Evolutionary conservation across 1,140 invertebrate genomes (phyloP).

Genomic region (Andrena cerasifolii): DNA sequence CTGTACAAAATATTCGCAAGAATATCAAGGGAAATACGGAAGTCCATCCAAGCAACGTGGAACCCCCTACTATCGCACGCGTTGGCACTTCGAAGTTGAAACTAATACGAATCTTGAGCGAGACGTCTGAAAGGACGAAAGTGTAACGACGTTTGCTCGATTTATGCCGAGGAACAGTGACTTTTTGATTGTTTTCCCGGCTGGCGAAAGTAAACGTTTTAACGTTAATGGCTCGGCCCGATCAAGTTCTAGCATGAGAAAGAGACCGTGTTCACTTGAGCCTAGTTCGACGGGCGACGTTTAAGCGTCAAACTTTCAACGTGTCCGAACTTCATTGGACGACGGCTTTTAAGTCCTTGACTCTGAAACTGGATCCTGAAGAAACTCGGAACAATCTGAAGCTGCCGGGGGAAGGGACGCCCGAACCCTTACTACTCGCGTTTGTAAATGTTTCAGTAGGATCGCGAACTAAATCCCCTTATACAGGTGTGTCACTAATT

Average conservation of each 20-base stretch:
- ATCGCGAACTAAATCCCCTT: not conserved
- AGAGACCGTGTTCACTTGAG: not conserved
- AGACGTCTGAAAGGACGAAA: too few species aligned
- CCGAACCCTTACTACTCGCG: not conserved
- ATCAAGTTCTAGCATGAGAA: conserved; percentile 9
- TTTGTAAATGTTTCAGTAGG: not conserved
- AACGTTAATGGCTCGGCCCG: conserved; percentile 14
- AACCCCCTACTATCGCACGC: too few species aligned
- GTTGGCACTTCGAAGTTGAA: too few species aligned
- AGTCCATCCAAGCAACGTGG: too few species aligned
- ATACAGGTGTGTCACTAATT: too few species aligned
- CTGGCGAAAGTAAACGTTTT: conserved; percentile 26
- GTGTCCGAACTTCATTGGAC: conserved; percentile 62
- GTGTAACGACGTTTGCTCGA: too few species aligned
- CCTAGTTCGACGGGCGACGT: conserved; percentile 10
- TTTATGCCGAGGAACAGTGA: not conserved
- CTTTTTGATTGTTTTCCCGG: conserved; percentile 21
- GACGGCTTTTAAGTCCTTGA: conserved; percentile 49
- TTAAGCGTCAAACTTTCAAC: conserved; percentile 39
- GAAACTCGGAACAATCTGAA: not conserved
- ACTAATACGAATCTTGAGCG: too few species aligned
- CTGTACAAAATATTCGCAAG: too few species aligned
- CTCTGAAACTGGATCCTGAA: conserved; percentile 45
- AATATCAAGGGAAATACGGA: too few species aligned
- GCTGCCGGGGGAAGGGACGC: not conserved